phyloP scores from a whole-genome alignment of 2,113 vertebrate genomes.

The Rhinoderma darwinii region DNA sequence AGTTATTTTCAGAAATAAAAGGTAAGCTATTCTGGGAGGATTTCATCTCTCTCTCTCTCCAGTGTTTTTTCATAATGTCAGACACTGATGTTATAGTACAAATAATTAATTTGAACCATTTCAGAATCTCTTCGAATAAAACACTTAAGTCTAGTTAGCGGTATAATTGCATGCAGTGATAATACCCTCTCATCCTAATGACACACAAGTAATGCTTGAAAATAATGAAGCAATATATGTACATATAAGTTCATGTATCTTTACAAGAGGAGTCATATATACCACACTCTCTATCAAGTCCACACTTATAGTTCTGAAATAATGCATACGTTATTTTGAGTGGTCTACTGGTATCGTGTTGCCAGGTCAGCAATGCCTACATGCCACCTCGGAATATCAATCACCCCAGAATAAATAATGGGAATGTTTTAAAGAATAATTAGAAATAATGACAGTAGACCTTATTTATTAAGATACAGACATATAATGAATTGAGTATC shows the following conservation, averaged over 20 bases:
- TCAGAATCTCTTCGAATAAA: constrained; percentile 11
- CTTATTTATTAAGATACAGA: too few species aligned
- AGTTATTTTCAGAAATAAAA: constrained; percentile 5
- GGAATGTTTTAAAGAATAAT: background rate
- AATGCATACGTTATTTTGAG: background rate
- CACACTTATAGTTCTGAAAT: background rate
- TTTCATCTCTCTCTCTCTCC: background rate
- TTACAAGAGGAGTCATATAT: background rate
- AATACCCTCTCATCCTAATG: constrained; percentile 18
- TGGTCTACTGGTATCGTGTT: background rate
- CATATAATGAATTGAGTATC: too few species aligned
- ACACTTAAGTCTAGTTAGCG: constrained; percentile 7
- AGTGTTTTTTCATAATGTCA: constrained; percentile 1
- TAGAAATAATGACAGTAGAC: too few species aligned
- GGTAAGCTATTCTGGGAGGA: background rate
- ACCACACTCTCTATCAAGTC: background rate
- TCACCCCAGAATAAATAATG: background rate
- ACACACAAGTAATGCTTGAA: background rate
- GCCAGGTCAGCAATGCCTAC: background rate
- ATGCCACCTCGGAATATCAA: background rate
- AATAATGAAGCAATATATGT: constrained; percentile 18
- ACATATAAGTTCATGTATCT: background rate
- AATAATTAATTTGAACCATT: constrained; percentile 32
- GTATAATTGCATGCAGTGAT: background rate
- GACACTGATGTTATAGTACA: constrained; percentile 20